These are phyloP conservation scores for Gobius niger DNA, from an alignment of 2,113 vertebrate species.

Conservation along the genomic window DNA sequence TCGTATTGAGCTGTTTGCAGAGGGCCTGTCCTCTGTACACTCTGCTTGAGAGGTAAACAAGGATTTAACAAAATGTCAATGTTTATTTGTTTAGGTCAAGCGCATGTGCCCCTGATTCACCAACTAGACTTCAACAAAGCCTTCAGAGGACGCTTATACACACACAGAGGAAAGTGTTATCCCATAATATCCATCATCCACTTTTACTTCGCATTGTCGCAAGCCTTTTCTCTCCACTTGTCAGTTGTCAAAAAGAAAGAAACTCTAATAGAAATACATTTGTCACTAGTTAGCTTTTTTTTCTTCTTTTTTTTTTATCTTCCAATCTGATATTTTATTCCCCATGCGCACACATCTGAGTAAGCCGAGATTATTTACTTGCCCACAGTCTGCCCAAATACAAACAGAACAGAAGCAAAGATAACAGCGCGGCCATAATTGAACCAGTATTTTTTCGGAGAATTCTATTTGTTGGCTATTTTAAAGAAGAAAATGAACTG, in stretches of 20 bases:
- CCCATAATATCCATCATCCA: no score
- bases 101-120: background rate
- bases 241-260: background rate
- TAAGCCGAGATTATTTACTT: constrained; percentile 36
- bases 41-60: constrained; percentile 26
- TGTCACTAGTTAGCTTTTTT: background rate
- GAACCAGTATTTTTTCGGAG: constrained; percentile 20
- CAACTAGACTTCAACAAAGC: background rate
- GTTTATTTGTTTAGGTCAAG: constrained; percentile 8
- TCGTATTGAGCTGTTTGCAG: constrained; percentile 49
- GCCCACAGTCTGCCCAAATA: constrained; percentile 23
- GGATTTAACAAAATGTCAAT: constrained; percentile 20
- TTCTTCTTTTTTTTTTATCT: no score
- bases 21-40: constrained; percentile 26
- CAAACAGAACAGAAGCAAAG: constrained; percentile 45
- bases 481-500: constrained; percentile 63
- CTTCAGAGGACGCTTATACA: background rate
- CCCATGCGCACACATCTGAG: constrained; percentile 16
- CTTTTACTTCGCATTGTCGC: no score
- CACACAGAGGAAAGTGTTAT: background rate
- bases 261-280: background rate
- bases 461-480: constrained; percentile 36
- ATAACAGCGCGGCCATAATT: constrained; percentile 35
- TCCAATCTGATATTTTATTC: constrained; percentile 24
- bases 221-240: no score